Evolutionary conservation across 2,888 invertebrate genomes (phyloP).

Genomic region (Rhagophthalmus giganteus): DNA sequence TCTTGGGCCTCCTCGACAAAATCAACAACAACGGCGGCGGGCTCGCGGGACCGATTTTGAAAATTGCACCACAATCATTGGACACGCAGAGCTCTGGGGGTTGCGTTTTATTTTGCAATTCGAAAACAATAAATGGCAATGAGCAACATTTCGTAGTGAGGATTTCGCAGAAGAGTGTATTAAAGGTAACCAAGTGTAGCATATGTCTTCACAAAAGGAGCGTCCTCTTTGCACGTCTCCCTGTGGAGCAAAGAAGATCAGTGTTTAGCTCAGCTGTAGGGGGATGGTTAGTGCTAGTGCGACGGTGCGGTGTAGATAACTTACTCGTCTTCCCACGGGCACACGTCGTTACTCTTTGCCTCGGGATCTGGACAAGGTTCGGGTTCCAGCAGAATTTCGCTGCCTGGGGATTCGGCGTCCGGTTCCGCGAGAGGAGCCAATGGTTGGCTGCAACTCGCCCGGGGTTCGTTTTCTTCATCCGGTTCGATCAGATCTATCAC

Average conservation of each 20-base stretch:
- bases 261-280: slow-evolving; percentile 28
- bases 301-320: slow-evolving; percentile 53
- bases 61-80: not conserved
- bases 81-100: no score
- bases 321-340: slow-evolving; percentile 96
- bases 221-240: slow-evolving; percentile 83
- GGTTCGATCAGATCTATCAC: slow-evolving; percentile 36
- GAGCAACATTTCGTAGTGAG: slow-evolving; percentile 22
- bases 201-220: slow-evolving; percentile 92
- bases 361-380: slow-evolving; percentile 51
- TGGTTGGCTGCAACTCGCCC: slow-evolving; percentile 45
- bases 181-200: slow-evolving; percentile 92
- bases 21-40: no score
- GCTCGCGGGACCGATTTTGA: no score
- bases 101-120: no score
- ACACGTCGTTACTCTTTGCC: slow-evolving; percentile 77
- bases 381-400: slow-evolving; percentile 60
- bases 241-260: slow-evolving; percentile 63
- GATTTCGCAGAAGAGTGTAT: slow-evolving; percentile 48
- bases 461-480: slow-evolving; percentile 35
- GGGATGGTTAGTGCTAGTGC: slow-evolving; percentile 31
- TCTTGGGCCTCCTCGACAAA: no score
- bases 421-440: slow-evolving; percentile 71
- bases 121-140: slow-evolving; percentile 15
- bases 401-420: slow-evolving; percentile 69